Conservation (phyloP, 1,140 invertebrate genomes). For the Papilio polytes region DNA sequence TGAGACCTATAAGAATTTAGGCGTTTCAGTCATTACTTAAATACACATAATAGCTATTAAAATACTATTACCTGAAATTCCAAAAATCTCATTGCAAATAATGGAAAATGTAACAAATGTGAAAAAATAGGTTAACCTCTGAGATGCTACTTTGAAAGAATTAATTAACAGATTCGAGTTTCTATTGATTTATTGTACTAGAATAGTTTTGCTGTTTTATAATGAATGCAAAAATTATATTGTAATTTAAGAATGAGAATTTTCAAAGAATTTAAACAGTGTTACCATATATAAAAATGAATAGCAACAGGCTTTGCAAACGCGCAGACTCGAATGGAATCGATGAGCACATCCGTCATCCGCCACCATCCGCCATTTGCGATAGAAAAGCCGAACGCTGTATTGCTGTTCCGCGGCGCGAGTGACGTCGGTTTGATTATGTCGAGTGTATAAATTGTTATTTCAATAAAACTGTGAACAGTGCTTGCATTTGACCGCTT, state of each 20-base stretch:
- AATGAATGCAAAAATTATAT: not conserved
- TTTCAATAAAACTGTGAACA: slow-evolving; percentile 76
- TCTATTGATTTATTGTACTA: not conserved
- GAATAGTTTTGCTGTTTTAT: not conserved
- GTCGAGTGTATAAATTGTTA: slow-evolving; percentile 80
- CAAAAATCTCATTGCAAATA: no score
- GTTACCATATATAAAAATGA: slow-evolving; percentile 49
- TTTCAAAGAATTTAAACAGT: slow-evolving; percentile 14
- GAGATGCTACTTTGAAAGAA: not conserved
- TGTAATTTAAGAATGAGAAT: not conserved
- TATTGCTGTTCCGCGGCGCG: slow-evolving; percentile 75
- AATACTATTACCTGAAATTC: no score
- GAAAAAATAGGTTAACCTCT: not conserved
- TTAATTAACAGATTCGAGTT: not conserved
- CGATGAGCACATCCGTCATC: slow-evolving; percentile 82
- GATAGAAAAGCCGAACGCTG: slow-evolving; percentile 77
- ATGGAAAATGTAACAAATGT: not conserved
- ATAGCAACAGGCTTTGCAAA: slow-evolving; percentile 57
- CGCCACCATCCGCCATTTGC: slow-evolving; percentile 83
- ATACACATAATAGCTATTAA: no score
- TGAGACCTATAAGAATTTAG: not conserved
- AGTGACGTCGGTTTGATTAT: slow-evolving; percentile 78
- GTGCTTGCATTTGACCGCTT: slow-evolving; percentile 69
- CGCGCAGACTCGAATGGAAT: slow-evolving; percentile 70
- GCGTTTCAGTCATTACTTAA: not conserved